These are phyloP conservation scores for Gorsachius goisagi DNA, from an alignment of 2,113 vertebrate genomes.

Conservation along the genomic window DNA sequence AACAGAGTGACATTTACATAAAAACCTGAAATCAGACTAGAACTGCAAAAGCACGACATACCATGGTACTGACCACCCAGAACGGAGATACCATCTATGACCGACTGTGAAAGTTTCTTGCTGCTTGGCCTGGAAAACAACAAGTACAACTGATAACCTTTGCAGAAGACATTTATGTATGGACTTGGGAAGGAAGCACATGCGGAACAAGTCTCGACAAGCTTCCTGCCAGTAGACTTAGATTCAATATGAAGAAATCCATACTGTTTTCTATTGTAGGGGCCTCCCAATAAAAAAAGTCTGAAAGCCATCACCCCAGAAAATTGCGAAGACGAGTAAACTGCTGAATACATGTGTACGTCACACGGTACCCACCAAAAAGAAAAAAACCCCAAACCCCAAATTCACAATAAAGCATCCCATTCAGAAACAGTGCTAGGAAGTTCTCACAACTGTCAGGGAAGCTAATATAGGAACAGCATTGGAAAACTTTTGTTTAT, in stretches of 20 bases:
- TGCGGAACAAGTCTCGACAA: neutral
- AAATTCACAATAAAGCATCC: neutral
- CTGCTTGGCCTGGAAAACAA: constrained; percentile 85
- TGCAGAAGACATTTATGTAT: neutral
- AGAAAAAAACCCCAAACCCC: neutral
- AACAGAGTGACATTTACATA: neutral
- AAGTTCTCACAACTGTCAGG: neutral
- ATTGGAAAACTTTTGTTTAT: neutral
- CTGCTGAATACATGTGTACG: neutral
- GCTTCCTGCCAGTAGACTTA: neutral
- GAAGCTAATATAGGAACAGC: neutral
- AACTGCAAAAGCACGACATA: constrained; percentile 51
- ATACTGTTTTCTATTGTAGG: neutral
- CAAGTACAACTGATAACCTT: neutral
- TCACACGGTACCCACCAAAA: fast-evolving
- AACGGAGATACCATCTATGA: constrained; percentile 84
- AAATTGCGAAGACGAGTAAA: neutral
- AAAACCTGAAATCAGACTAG: neutral
- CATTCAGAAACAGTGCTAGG: neutral
- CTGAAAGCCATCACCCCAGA: neutral
- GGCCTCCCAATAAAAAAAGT: neutral
- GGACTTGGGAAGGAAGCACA: neutral
- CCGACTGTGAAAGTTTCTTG: constrained; percentile 81
- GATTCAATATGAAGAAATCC: neutral
- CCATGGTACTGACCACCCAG: constrained; percentile 84